phyloP scores from a whole-genome alignment of 2,888 invertebrate genomes.

The Hesperia comma region DNA sequence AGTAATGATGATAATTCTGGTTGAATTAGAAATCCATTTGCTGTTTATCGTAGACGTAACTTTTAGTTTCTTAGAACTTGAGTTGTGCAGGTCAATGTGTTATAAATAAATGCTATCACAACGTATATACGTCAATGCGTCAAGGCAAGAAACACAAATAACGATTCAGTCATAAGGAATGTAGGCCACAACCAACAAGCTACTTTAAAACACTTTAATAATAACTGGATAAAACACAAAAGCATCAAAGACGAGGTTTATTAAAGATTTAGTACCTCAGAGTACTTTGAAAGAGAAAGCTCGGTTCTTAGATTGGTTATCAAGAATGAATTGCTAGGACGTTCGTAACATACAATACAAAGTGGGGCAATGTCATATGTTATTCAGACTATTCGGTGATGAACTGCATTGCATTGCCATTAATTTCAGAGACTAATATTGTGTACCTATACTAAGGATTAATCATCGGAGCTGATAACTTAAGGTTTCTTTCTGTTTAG shows the following conservation, averaged over 20 bases:
- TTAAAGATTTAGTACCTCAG: constrained; percentile 33
- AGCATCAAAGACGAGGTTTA: constrained; percentile 34
- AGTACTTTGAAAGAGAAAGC: constrained; percentile 21
- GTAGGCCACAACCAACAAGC: constrained; percentile 28
- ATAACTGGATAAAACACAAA: constrained; percentile 40
- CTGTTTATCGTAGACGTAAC: background rate
- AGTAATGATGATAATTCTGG: no score
- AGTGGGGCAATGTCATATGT: background rate
- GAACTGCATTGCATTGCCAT: no score
- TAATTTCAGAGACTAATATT: no score
- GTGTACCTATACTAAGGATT: no score
- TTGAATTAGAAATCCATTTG: background rate
- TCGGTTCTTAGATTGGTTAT: constrained; percentile 23
- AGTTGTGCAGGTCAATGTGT: background rate
- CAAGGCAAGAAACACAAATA: constrained; percentile 28
- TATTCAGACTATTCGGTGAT: background rate
- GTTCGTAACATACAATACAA: background rate
- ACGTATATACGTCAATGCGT: constrained; percentile 6
- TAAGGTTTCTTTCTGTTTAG: no score
- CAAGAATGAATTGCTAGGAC: constrained; percentile 18
- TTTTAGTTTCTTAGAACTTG: background rate
- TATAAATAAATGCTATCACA: constrained; percentile 8
- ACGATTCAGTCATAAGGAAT: constrained; percentile 30
- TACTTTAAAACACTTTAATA: constrained; percentile 36
- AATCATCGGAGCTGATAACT: no score